These are phyloP conservation scores for Druon quercuslanigerum DNA, from an alignment of 1,140 invertebrate species.

Conservation along the genomic window DNA sequence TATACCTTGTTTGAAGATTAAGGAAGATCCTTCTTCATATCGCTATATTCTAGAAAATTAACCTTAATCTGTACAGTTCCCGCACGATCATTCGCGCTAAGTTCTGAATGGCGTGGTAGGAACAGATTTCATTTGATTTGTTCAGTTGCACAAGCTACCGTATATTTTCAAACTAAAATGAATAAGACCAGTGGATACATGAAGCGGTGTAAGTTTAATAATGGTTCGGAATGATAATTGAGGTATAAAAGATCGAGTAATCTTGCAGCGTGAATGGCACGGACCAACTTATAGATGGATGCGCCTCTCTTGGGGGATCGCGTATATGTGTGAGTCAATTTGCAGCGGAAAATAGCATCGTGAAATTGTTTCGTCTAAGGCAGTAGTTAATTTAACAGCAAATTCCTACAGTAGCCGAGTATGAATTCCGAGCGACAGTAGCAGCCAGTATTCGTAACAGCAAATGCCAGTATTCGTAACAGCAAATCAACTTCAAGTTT, in stretches of 20 bases:
- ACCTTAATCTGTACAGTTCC: not conserved
- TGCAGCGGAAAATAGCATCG: conserved; percentile 61
- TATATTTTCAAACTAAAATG: conserved; percentile 41
- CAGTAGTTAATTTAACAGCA: conserved; percentile 60
- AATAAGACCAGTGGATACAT: conserved; percentile 38
- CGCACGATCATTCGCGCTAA: conserved; percentile 44
- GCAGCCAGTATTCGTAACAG: conserved; percentile 32
- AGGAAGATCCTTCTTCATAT: not conserved
- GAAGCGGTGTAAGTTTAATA: conserved; percentile 54
- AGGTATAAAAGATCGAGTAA: conserved; percentile 67
- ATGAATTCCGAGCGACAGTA: conserved; percentile 39
- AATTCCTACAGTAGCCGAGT: conserved; percentile 41
- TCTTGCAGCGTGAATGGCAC: conserved; percentile 51
- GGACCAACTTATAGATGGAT: conserved; percentile 33
- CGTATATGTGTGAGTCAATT: conserved; percentile 61
- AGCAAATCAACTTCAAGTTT: conserved; percentile 56
- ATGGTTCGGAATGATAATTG: conserved; percentile 65
- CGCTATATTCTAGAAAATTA: conserved; percentile 12
- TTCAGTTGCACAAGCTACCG: conserved; percentile 46
- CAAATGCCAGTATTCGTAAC: conserved; percentile 42
- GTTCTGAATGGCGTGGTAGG: conserved; percentile 44
- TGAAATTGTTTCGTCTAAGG: conserved; percentile 66
- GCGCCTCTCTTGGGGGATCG: not conserved
- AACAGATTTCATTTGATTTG: conserved; percentile 49
- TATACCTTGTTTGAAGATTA: not conserved